Base-by-base conservation (phyloP, 2,113 vertebrate species). In the Leptocoma aspasia region DNA sequence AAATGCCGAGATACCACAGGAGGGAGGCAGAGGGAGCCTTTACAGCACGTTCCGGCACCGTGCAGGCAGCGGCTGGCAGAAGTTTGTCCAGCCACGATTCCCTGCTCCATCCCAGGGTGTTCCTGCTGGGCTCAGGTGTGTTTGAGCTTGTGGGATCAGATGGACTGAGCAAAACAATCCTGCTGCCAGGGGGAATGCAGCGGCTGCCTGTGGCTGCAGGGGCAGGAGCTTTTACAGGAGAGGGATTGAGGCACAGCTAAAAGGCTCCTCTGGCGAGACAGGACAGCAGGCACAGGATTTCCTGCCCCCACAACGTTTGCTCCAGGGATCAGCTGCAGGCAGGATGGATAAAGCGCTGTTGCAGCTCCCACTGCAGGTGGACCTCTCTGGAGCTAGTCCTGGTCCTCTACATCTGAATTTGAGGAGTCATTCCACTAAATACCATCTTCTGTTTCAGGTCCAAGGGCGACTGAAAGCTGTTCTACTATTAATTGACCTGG, bases 21-120 rank as follows among this genome's bases (percentile, higher is more conserved):
- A 86, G 83, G 90, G 82, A 95, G 84, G 70, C 87, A 97, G 94
- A 79, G 94, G 94, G 45, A 95, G 94, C 72, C 63, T 92, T 86
- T 71, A 15, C 49, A 50, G 76, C 76, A 2, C 3, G 3, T 13
- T 79, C 53, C 15, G 13, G 61, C 65, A 12, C 9, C 24, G 5
- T 0, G 23, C 14, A 35, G 11, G 18, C 27, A 84, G 24, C 0
- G 8, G 27, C 6, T 4, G 5, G 31, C 69, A 66, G 20, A 30
- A 69, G 33, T 86, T 79, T 53, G 35, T 30, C 31, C 45, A 8
- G 19, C 3, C 6, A 0, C 47, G 17, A 0, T 4, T 47, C 11
- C 52, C 47, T 41, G 86, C 26, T 6, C 45, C 42, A 0, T 45
- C 16, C 61, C 15, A 6, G 16, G n/a, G 10, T 4, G n/a, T 3